Base-by-base conservation (phyloP, 2,113 vertebrate species). In the Uropsilus gracilis region DNA sequence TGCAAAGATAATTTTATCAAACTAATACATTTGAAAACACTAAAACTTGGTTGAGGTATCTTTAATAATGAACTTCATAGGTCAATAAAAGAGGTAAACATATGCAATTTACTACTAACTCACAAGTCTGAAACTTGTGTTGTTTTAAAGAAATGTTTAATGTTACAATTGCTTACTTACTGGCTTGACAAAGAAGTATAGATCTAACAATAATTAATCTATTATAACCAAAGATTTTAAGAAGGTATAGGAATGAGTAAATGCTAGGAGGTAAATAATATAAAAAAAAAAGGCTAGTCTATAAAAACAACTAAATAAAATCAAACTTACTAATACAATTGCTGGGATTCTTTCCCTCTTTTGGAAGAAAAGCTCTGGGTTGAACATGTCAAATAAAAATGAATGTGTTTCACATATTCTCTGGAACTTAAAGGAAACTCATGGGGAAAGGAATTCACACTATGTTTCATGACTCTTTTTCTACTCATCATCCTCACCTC, bases 131-230 rank as follows among this genome's bases (percentile, higher is more conserved):
- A 91, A 89, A 80, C 44, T 66, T 64, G 18, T 61, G 50, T 50
- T 69, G 9, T 77, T 83, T 91, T 84, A 84, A 83, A 95, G 75
- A 75, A 75, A 39, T 77, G 30, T 42, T 83, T 83, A 83, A 42
- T 59, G 26, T 57, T 64, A 91, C 16, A 59, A 24, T 44, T 77
- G 8, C 16, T 66, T 55, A 82, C n/a, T 76, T 92, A 64, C 2
- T 71, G 8, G 57, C 59, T 86, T 50, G n/a, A 24, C 24, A 78
- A 53, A 76, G 0, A 82, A 44, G 53, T 32, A 53, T 24, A 53
- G 39, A 57, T 24, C 30, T 57, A 72, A 66, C 75, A 87, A 57
- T 18, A 93, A 72, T 32, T 28, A 48, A 77, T 72, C 34, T 63
- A 42, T 89, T 66, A 86, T 80, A 87, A 76, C n/a, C n/a, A 82